Conservation (phyloP, 2,113 vertebrate genomes). For the Oreochromis niloticus region DNA sequence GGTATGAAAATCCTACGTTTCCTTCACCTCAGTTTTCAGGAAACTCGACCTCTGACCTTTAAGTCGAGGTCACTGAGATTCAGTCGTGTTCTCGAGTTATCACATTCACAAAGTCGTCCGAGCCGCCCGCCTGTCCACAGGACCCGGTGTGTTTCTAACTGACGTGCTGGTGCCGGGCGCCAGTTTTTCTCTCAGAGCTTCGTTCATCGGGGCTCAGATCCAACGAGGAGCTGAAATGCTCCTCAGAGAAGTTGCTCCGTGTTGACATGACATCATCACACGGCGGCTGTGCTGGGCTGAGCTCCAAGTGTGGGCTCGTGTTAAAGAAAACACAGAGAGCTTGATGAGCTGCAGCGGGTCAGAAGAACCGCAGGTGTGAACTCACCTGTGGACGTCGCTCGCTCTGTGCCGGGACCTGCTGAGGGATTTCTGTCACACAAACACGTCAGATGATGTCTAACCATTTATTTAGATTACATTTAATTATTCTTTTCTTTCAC, state of each 20-base stretch:
- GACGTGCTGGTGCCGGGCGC: fast-evolving
- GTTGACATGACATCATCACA: background rate
- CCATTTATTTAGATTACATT: background rate
- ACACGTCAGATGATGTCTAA: background rate
- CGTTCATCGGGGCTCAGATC: background rate
- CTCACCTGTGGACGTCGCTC: background rate
- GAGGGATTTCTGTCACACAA: fast-evolving
- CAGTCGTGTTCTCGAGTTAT: background rate
- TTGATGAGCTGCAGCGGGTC: fast-evolving
- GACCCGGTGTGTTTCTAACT: background rate
- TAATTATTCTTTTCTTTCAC: background rate
- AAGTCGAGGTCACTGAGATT: background rate
- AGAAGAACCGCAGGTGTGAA: background rate
- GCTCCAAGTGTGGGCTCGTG: background rate
- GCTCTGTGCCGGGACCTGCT: background rate
- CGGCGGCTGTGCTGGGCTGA: background rate
- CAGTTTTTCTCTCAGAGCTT: background rate
- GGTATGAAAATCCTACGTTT: fast-evolving
- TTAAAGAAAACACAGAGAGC: background rate
- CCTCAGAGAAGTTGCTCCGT: background rate
- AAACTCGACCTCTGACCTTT: background rate
- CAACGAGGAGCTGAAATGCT: background rate
- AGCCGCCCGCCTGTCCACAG: background rate
- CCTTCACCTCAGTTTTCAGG: background rate
- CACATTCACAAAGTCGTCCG: fast-evolving